A percentile compares a stretch with the other conserved stretches of the same genome.
Conservation (phyloP, 2,113 vertebrate species). For the Apodemus speciosus region DNA sequence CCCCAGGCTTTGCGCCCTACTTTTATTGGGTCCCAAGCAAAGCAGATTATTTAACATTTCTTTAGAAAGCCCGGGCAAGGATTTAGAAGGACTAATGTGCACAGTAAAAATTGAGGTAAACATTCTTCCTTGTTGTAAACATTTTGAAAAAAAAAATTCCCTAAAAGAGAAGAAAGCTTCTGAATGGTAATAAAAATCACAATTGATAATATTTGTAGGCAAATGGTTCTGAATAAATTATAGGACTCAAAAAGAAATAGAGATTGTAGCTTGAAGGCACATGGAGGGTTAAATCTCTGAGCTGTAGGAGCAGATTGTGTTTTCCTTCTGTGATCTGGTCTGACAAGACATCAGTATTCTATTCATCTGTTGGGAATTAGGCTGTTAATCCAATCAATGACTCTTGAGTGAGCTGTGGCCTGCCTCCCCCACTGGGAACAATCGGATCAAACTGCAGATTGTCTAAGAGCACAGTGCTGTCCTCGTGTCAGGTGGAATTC, state of each 20-base stretch:
- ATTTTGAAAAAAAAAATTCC: neutral
- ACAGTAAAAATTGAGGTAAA: slow-evolving; percentile 55
- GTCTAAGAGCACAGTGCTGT: slow-evolving; percentile 88
- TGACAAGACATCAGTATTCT: slow-evolving; percentile 95
- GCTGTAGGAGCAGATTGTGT: slow-evolving; percentile 90
- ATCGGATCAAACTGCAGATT: slow-evolving; percentile 92
- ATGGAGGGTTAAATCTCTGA: slow-evolving; percentile 86
- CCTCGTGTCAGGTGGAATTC: slow-evolving; percentile 90
- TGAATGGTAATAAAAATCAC: slow-evolving; percentile 13
- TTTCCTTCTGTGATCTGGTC: slow-evolving; percentile 90
- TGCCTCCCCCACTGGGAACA: slow-evolving; percentile 92
- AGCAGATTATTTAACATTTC: slow-evolving; percentile 54
- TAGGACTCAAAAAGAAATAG: neutral
- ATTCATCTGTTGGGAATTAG: slow-evolving; percentile 97
- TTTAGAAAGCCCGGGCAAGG: slow-evolving; percentile 39
- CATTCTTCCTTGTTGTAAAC: slow-evolving; percentile 32
- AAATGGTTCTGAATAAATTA: slow-evolving; percentile 55
- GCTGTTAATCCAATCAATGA: slow-evolving; percentile 99
- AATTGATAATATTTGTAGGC: slow-evolving; percentile 32
- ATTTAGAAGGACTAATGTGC: slow-evolving; percentile 21
- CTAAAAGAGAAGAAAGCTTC: neutral
- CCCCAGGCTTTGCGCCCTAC: neutral
- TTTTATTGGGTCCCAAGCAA: slow-evolving; percentile 39
- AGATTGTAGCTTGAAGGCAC: slow-evolving; percentile 35
- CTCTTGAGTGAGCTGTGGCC: slow-evolving; percentile 93